Conservation (phyloP, 2,888 invertebrate genomes). For the Sinodicranocentrus sp. region DNA sequence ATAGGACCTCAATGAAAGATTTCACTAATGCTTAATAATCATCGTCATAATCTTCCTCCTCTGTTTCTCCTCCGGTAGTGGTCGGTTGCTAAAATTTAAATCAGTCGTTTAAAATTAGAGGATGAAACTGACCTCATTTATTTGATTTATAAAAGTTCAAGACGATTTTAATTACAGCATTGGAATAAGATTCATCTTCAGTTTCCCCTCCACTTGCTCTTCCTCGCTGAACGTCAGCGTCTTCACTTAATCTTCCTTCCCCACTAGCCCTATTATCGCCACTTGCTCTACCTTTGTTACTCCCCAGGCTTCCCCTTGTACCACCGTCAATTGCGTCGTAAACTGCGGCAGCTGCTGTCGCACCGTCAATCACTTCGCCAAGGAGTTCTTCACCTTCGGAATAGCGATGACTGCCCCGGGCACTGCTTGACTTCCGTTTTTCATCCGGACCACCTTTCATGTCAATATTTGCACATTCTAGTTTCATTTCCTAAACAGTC, state of each 20-base stretch:
- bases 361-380: background rate
- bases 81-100: slow-evolving; percentile 1
- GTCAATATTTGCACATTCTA: slow-evolving; percentile 62
- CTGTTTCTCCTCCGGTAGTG: slow-evolving; percentile 25
- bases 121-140: background rate
- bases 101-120: background rate
- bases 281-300: background rate
- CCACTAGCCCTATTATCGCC: background rate
- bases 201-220: slow-evolving; percentile 15
- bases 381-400: background rate
- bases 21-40: background rate
- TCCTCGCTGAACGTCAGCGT: background rate
- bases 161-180: background rate
- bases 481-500: slow-evolving; percentile 68
- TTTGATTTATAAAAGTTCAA: background rate
- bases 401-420: background rate
- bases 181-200: slow-evolving; percentile 8
- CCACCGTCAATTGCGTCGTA: background rate
- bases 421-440: background rate
- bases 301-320: background rate
- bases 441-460: slow-evolving; percentile 55
- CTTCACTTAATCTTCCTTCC: background rate
- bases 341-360: background rate
- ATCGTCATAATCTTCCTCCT: slow-evolving; percentile 30
- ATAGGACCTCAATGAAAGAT: background rate